Evolutionary conservation across 2,113 vertebrate genomes (phyloP), one percentile per base, ranked within the genome.

Genomic region (Datnioides undecimradiatus): DNA sequence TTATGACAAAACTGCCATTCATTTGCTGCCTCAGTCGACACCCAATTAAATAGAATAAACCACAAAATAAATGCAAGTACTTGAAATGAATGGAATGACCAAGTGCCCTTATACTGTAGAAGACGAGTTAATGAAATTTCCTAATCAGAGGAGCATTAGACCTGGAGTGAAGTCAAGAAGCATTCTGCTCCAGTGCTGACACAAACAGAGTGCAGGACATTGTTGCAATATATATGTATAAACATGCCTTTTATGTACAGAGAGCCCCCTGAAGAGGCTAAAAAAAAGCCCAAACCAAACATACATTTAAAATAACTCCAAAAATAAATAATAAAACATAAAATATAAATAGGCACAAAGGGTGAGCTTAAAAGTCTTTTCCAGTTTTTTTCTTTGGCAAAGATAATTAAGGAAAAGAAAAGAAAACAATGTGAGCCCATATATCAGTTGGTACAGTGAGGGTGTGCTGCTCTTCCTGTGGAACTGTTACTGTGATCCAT

Each of bases 281-380:
- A 76, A 87, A 76, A 87, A 72, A 60, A 70, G 10, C 8, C 67
- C 65, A 33, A 62, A 73, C 43, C 54, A 79, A 77, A 79, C 49
- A 76, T 88, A 92, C 73, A 64, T 81, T 74, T 79, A 85, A 90
- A 88, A 93, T 45, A 82, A 67, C 55, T 51, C 17, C 11, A 63
- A 84, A 85, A 80, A 48, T 76, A 82, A 90, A 81, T 76, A 74
- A 54, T 67, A 72, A 80, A 87, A 88, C 60, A 74, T 73, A 88
- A 88, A 74, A 87, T 78, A 91, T 87, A 92, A 87, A 92, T 86
- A 84, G 57, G 63, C 62, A 90, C 46, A 84, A 90, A 73, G 31
- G 9, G 79, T 91, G 83, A 85, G 33, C 63, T 87, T 92, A 90
- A 93, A 94, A 91, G 83, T 88, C 19, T 68, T 57, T 81, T 62